Conservation (phyloP, 2,797 vertebrate species). For the Amphiprion clarkii region DNA sequence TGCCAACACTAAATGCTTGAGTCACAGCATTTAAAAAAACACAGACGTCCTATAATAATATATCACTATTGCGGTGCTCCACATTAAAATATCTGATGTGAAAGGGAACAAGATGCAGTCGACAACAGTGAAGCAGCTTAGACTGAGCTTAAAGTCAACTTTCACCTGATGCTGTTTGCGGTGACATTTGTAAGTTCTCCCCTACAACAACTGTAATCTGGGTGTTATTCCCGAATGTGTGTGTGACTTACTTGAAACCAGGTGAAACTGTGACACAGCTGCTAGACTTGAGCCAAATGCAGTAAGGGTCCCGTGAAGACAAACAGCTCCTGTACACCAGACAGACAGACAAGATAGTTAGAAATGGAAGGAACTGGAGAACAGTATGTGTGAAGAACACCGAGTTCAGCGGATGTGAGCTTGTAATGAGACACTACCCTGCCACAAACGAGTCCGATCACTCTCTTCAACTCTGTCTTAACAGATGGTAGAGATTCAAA, state of each 20-base stretch:
- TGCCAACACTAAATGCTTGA: constrained; percentile 7
- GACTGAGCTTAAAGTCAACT: neutral
- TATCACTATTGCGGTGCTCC: neutral
- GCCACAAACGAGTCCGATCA: constrained; percentile 6
- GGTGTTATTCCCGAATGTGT: neutral
- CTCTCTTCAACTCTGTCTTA: neutral
- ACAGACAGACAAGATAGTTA: constrained; percentile 48
- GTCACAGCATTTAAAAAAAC: neutral
- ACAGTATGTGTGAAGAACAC: constrained; percentile 12
- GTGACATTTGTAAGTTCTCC: neutral
- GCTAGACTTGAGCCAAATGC: constrained; percentile 89
- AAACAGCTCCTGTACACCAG: constrained; percentile 89
- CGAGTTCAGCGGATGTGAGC: constrained; percentile 4
- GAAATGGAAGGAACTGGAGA: constrained; percentile 16
- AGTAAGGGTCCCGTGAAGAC: constrained; percentile 93
- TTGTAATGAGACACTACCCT: constrained; percentile 18
- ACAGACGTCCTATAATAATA: neutral
- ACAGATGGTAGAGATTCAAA: neutral
- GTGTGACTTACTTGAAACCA: constrained; percentile 85
- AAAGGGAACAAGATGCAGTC: neutral
- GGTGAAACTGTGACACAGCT: constrained; percentile 87
- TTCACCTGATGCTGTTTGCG: neutral
- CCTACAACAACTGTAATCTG: constrained; percentile 1
- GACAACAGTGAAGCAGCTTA: constrained; percentile 7
- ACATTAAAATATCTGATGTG: neutral